phyloP scores from a whole-genome alignment of 2,888 invertebrate genomes.

The Caenorhabditis sp. region DNA sequence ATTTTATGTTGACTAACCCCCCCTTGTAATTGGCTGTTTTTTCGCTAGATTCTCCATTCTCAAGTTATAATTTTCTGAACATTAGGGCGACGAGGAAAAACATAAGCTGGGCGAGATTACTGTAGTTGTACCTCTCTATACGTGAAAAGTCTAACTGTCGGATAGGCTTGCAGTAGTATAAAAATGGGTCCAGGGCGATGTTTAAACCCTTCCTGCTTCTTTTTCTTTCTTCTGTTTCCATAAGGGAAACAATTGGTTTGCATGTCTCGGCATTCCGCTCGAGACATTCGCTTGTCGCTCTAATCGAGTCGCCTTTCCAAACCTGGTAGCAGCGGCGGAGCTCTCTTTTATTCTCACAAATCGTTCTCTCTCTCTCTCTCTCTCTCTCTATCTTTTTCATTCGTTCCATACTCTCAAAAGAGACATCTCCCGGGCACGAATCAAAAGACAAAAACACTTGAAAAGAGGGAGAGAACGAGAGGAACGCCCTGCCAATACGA shows the following conservation, averaged over 20 bases:
- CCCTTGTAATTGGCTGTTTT: too few relatives aligned
- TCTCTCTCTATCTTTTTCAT: slow-evolving; percentile 20
- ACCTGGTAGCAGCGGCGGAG: slow-evolving; percentile 41
- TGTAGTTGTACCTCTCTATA: too few relatives aligned
- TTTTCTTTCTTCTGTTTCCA: slow-evolving; percentile 35
- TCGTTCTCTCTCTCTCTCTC: slow-evolving; percentile 39
- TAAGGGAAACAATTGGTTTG: slow-evolving; percentile 50
- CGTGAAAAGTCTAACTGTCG: too few relatives aligned
- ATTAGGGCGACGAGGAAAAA: neutral
- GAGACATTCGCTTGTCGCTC: slow-evolving; percentile 44
- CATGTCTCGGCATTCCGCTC: slow-evolving; percentile 23
- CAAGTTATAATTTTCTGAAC: too few relatives aligned
- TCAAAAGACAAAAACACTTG: slow-evolving; percentile 53
- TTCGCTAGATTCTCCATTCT: too few relatives aligned
- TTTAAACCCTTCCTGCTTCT: slow-evolving; percentile 44
- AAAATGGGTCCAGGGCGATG: slow-evolving; percentile 3
- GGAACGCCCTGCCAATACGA: slow-evolving; percentile 20
- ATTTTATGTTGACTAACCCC: too few relatives aligned
- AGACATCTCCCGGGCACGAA: slow-evolving; percentile 38
- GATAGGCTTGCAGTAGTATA: too few relatives aligned
- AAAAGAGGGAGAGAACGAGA: slow-evolving; percentile 13
- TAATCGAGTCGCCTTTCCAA: slow-evolving; percentile 52
- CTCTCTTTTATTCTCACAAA: slow-evolving; percentile 46
- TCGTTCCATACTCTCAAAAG: slow-evolving; percentile 11
- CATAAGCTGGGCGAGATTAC: too few relatives aligned